These are phyloP conservation scores for Zapus hudsonius DNA, from an alignment of 2,113 vertebrate genomes.

Conservation along the genomic window DNA sequence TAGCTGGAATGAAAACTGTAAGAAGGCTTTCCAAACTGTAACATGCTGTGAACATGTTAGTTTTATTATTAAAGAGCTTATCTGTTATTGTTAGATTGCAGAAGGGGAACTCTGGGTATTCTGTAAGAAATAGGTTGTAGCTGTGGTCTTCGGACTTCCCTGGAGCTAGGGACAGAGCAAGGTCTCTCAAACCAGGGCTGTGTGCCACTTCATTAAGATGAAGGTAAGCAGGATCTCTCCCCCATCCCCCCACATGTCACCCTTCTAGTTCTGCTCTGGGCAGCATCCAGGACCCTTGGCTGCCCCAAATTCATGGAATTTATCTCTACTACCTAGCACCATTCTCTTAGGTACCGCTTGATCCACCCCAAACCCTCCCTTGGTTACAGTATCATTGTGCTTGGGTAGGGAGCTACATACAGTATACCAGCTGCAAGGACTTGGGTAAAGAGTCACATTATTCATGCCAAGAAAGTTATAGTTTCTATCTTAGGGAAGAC, in stretches of 20 bases:
- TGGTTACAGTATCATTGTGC: not conserved
- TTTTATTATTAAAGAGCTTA: not conserved
- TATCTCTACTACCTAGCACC: not conserved
- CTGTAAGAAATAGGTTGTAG: not conserved
- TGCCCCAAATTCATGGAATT: not conserved
- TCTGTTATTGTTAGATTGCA: not conserved
- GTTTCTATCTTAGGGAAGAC: not conserved
- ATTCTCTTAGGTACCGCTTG: not conserved
- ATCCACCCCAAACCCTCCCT: not conserved
- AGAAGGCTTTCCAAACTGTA: not conserved
- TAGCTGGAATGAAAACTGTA: not conserved
- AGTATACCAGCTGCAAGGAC: not conserved
- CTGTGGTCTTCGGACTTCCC: not conserved
- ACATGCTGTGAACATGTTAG: rapidly evolving
- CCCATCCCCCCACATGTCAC: not conserved
- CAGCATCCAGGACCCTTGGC: not conserved
- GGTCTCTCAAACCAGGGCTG: not conserved
- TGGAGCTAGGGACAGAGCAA: not conserved
- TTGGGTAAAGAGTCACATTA: rapidly evolving
- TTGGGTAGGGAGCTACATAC: not conserved
- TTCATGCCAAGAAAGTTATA: not conserved
- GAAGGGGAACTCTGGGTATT: not conserved
- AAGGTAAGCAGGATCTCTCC: not conserved
- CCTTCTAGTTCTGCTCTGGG: not conserved
- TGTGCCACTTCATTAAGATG: not conserved